Evolutionary conservation across 2,113 vertebrate species (phyloP), one percentile per base, ranked within the genome.

Genomic region (Channa maculata): DNA sequence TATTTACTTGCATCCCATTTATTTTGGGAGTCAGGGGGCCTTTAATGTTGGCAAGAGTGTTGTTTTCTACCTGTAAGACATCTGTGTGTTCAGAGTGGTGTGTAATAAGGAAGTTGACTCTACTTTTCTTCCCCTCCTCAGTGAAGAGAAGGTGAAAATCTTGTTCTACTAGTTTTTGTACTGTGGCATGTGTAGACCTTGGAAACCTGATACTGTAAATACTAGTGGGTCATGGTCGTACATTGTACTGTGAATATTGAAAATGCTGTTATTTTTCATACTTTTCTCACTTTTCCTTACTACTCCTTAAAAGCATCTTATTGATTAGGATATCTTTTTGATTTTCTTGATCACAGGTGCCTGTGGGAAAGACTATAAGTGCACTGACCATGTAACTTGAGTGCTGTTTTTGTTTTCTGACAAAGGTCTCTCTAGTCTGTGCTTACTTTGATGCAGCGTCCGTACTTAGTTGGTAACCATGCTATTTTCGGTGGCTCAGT

Each of bases 401-500:
- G 82, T 89, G 64, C 79, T 91, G 71, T 89, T 79, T 82, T 82
- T 90, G 55, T 89, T 86, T 83, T 62, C 64, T 91, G 88, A 89
- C 80, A 80, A 75, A 82, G 82, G 82, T 88, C 84, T 88, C 69
- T 88, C 54, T 85, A 82, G 91, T 74, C 71, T 87, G 78, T 91
- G 83, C 86, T 91, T 88, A 85, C 87, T 91, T 80, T 91, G 90
- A 91, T 82, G 85, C 90, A 84, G 91, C 78, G 82, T 80, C 72
- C 66, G 79, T 82, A 65, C 90, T 86, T 92, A 88, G 88, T 80
- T 79, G 88, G 91, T 89, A 91, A 91, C 86, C 79, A 88, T 93
- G 85, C 89, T 94, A 91, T 91, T 93, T 90, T 90, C 77, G 91
- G 91, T 89, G 89, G 91, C 89, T 90, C 88, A 74, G 91, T 88